phyloP scores from a whole-genome alignment of 2,888 invertebrate species.

The Heliothis peltigera region DNA sequence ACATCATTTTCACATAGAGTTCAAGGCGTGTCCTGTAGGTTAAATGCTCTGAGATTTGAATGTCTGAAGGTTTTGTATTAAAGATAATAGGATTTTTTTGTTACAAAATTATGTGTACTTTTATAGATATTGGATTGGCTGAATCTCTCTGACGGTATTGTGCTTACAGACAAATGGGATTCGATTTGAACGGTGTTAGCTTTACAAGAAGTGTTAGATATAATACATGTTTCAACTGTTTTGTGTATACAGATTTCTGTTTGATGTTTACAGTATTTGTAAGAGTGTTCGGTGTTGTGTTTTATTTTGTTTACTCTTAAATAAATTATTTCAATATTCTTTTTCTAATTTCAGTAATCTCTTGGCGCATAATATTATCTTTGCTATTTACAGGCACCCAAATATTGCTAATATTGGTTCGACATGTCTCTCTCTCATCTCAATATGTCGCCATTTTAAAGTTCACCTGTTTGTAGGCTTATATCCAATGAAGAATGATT shows the following conservation, averaged over 20 bases:
- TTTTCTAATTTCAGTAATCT: too few relatives aligned
- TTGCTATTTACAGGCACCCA: too few relatives aligned
- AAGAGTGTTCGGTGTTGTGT: too few relatives aligned
- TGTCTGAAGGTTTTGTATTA: slow-evolving; percentile 44
- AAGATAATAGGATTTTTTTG: slow-evolving; percentile 47
- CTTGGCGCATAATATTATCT: too few relatives aligned
- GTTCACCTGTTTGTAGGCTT: too few relatives aligned
- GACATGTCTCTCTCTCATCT: too few relatives aligned
- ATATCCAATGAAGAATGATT: too few relatives aligned
- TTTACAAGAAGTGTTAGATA: slow-evolving; percentile 32
- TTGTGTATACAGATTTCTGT: slow-evolving; percentile 14
- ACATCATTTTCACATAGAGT: too few relatives aligned
- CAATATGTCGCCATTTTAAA: too few relatives aligned
- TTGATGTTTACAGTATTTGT: slow-evolving; percentile 11
- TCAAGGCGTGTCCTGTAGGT: too few relatives aligned
- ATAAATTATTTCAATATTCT: too few relatives aligned
- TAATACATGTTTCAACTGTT: slow-evolving; percentile 25
- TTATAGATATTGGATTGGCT: slow-evolving; percentile 47
- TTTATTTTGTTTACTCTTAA: neutral
- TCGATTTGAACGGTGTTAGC: slow-evolving; percentile 36
- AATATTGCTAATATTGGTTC: too few relatives aligned
- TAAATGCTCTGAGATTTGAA: neutral
- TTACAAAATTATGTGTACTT: slow-evolving; percentile 45
- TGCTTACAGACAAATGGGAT: slow-evolving; percentile 50
- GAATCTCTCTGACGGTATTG: slow-evolving; percentile 45